Evolutionary conservation across 2,113 vertebrate species (phyloP).

Genomic region (Tyto alba): DNA sequence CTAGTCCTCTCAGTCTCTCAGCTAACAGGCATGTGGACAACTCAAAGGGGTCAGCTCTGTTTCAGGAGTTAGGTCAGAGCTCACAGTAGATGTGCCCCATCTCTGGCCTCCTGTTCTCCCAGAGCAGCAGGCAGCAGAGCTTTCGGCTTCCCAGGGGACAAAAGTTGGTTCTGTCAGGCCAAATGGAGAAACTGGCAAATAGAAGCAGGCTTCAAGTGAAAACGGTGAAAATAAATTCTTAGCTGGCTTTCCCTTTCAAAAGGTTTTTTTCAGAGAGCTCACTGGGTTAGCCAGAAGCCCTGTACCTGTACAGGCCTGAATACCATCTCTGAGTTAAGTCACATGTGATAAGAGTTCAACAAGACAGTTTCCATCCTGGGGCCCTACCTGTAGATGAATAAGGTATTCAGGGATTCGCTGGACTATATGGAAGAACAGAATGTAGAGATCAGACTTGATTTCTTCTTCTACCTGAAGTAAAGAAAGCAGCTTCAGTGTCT

Average conservation of each 20-base stretch:
- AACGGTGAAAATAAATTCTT: neutral
- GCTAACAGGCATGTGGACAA: neutral
- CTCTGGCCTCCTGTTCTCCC: neutral
- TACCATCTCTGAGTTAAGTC: neutral
- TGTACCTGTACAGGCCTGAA: neutral
- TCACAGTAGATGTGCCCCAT: neutral
- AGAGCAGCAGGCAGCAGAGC: neutral
- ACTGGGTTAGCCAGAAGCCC: neutral
- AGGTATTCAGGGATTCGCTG: slow-evolving; percentile 94
- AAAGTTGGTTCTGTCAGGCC: neutral
- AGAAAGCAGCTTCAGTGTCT: slow-evolving; percentile 15
- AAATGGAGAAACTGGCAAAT: neutral
- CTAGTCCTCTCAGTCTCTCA: neutral
- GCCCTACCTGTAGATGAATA: slow-evolving; percentile 86
- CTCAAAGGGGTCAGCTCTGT: neutral
- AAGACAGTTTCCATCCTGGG: neutral
- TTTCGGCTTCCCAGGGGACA: neutral
- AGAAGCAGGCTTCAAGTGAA: neutral
- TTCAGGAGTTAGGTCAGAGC: neutral
- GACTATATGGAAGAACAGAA: slow-evolving; percentile 91
- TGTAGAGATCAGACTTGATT: slow-evolving; percentile 87
- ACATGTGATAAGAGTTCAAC: neutral
- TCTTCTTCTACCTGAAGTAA: slow-evolving; percentile 81
- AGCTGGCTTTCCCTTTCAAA: neutral
- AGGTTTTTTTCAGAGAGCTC: neutral